Base-by-base conservation (phyloP, 2,797 vertebrate species). In the Tangara arthus region DNA sequence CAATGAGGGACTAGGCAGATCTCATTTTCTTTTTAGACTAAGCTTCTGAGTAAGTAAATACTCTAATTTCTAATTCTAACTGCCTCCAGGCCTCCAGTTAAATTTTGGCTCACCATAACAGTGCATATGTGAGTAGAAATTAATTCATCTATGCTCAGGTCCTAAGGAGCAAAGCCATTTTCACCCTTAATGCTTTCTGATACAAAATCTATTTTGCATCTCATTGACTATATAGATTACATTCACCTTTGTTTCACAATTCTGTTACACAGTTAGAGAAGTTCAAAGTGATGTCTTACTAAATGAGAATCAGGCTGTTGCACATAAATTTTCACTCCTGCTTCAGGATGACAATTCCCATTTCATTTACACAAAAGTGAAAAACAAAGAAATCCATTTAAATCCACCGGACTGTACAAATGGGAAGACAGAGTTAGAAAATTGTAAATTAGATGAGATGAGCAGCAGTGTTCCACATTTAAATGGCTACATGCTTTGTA, bases 161-260 rank as follows among this genome's bases (percentile, higher is more conserved):
- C 65, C 85, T 71, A 92, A 90, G 66, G 22, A 94, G 35, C 50
- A 95, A 95, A 86, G 79, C 70, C 70, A n/a, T 65, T 88, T 82
- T 86, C 80, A 93, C n/a, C 47, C 61, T 59, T 83, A 72, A 91
- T 78, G 50, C 26, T 82, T 90, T 88, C 69, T 93, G 85, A 94
- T 92, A 83, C 50, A 90, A 91, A 95, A 95, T 86, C 87, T 73
- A 81, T 91, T 80, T 78, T 91, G 65, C 64, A 73, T 82, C 72
- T 89, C 15, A 3, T 53, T 93, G 69, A 32, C 39, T 71, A 34
- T 16, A 71, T 14, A 68, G 72, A 75, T 83, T 87, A 46, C 50
- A 53, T 60, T 93, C 72, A 59, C 83, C 63, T 69, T 89, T 57
- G 4, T 61, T 79, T 90, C 78, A 81, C 57, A 86, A 42, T 73